Base-by-base conservation (phyloP, 2,113 vertebrate species). In the Eurypyga helias region DNA sequence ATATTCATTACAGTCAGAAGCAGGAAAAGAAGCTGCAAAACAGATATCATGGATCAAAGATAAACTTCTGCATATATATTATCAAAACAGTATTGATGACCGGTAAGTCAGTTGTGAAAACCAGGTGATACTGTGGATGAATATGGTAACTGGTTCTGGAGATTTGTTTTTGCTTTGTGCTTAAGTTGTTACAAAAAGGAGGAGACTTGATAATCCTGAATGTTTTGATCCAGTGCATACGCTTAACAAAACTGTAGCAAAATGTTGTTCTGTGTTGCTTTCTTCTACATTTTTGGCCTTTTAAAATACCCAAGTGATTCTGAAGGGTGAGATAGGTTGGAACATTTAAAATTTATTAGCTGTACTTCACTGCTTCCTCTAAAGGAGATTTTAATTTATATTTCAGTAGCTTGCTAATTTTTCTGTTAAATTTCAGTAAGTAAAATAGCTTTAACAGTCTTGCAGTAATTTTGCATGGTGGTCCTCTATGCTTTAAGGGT, bases 21-120 rank as follows among this genome's bases (percentile, higher is more conserved):
- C 99, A 52, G 99, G 99, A 78, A 99, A 99, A 94, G 99, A 99
- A 96, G 99, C 99, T n/a, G 98, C 99, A 70, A 99, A 99, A 90
- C 99, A 99, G 97, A 99, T 99, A 97, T 99, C 99, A 51, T 99
- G 99, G 99, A 99, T 99, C 96, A 99, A 99, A 98, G 99, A 99
- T 97, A 99, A 99, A 94, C 98, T 99, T 81, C 98, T 99, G 16
- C 99, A 99, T 80, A 99, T 99, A 98, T 99, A 99, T 98, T 99
- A 99, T 95, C 99, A 99, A 98, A 99, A 99, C 97, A 99, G 99
- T 97, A 99, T 99, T 70, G 99, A 99, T 90, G 99, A 99, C 96
- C 98, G 99, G 99, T 99, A 96, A 96, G 98, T 98, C 64, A 38
- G 12, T 38, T 0, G 1, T 54, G 66, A 80, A 33, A 73, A 6